phyloP scores from a whole-genome alignment of 2,113 vertebrate species.

The Asarcornis scutulata region DNA sequence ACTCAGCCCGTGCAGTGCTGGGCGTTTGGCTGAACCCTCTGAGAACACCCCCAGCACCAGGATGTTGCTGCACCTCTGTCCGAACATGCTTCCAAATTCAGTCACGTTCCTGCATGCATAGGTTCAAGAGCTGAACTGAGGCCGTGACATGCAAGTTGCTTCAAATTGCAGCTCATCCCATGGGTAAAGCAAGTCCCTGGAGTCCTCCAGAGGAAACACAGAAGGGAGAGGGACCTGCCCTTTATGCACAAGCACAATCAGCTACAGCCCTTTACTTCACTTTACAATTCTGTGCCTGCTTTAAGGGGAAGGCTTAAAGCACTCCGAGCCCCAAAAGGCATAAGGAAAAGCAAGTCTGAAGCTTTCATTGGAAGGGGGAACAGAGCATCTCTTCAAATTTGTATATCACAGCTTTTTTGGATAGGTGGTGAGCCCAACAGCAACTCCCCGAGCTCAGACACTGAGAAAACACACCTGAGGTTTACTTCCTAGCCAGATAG shows the following conservation, averaged over 20 bases:
- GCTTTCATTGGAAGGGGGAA: neutral
- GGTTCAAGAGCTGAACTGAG: neutral
- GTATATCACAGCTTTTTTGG: slow-evolving; percentile 1
- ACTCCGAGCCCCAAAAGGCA: neutral
- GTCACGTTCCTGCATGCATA: neutral
- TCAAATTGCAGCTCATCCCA: neutral
- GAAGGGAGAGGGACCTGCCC: neutral
- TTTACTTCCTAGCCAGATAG: neutral
- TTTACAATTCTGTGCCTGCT: neutral
- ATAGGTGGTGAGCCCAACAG: slow-evolving; percentile 41
- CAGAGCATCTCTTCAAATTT: slow-evolving; percentile 44
- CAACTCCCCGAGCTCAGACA: slow-evolving; percentile 17
- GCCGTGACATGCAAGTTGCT: neutral
- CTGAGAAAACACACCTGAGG: neutral
- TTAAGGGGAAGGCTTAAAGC: neutral
- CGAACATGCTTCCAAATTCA: neutral
- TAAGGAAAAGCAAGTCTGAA: neutral
- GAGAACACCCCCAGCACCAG: neutral
- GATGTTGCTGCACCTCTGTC: neutral
- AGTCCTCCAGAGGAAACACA: neutral
- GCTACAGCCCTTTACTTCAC: neutral
- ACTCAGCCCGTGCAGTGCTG: neutral
- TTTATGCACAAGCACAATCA: neutral
- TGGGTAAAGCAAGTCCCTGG: fast-evolving
- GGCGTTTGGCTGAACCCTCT: neutral